Percentiles rank a stretch among this genome's conserved stretches.
Evolutionary conservation across 2,888 invertebrate species (phyloP).

Genomic region (Heliconius hortense): DNA sequence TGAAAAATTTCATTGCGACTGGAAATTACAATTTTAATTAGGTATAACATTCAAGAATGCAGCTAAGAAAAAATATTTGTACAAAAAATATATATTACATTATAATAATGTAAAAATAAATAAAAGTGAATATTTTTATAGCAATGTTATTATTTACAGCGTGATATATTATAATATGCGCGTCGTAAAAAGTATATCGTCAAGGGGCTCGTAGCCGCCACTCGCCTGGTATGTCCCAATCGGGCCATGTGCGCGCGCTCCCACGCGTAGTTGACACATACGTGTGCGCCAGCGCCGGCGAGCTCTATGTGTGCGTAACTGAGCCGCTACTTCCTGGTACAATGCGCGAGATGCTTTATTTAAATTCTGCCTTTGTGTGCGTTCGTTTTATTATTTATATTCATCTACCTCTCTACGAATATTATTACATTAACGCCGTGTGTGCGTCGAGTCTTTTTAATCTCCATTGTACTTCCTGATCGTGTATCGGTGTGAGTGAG

Average conservation of each 20-base stretch:
- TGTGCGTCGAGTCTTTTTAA: conserved; percentile 77
- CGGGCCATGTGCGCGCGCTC: conserved; percentile 80
- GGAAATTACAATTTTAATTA: not conserved
- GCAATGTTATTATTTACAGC: conserved; percentile 52
- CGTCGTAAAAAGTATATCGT: conserved; percentile 77
- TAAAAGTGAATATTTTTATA: conserved; percentile 6
- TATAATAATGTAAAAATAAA: not conserved
- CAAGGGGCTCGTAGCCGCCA: conserved; percentile 71
- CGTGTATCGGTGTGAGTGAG: conserved; percentile 71
- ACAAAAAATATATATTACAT: not conserved
- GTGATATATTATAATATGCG: conserved; percentile 62
- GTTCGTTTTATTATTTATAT: conserved; percentile 77
- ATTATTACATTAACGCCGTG: conserved; percentile 75
- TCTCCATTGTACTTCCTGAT: conserved; percentile 82
- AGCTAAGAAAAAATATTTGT: not conserved
- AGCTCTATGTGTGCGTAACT: conserved; percentile 67
- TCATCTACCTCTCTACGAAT: conserved; percentile 70
- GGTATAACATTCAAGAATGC: not conserved
- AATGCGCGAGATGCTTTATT: conserved; percentile 78
- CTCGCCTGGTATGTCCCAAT: conserved; percentile 77
- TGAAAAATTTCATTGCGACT: not conserved
- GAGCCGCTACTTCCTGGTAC: conserved; percentile 81
- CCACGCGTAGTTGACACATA: conserved; percentile 76
- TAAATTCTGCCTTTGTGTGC: conserved; percentile 76
- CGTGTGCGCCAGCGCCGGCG: conserved; percentile 78